Base-by-base conservation (phyloP, 2,113 vertebrate species). In the Cisticola juncidis region DNA sequence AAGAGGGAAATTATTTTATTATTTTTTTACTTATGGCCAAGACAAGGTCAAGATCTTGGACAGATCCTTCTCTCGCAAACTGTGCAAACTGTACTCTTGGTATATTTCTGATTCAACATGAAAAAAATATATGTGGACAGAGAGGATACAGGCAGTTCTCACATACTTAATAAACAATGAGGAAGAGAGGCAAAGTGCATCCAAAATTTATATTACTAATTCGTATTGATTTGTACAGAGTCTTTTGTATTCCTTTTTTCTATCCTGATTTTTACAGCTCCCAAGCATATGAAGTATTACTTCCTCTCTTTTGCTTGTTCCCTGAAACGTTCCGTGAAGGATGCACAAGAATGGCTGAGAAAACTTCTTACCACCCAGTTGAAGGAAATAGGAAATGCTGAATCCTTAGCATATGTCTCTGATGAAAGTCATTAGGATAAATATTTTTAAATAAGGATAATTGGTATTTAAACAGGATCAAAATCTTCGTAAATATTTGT, bases 391-490 rank as follows among this genome's bases (percentile, higher is more conserved):
- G 38, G 51, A 89, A 81, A 80, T 77, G 35, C 24, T 25, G 7
- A 90, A 90, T 92, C 21, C 25, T 83, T 78, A 88, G 44, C 47
- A 58, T 53, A 9, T 51, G 40, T 28, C 19, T 60, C 74, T 93
- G 40, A 68, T 90, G 50, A 60, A 91, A 83, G 35, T 44, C 86
- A 90, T 83, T 86, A 79, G 24, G 42, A 87, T 85, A 91, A 96
- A 90, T 90, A 83, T 35, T 86, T 94, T 88, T 19, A 94, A 74
- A 54, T 56, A 78, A 73, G 23, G 23, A 73, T 73, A 66, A 70
- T 33, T 58, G 25, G 14, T 56, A 71, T 64, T 78, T 92, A 78
- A 71, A 66, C 33, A 21, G 40, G 18, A 73, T 62, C 19, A 81
- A 70, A 94, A 47, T 62, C 14, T 86, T 90, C 78, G 68, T 44